phyloP scores from a whole-genome alignment of 2,888 invertebrate species.

The Cephalotes varians region DNA sequence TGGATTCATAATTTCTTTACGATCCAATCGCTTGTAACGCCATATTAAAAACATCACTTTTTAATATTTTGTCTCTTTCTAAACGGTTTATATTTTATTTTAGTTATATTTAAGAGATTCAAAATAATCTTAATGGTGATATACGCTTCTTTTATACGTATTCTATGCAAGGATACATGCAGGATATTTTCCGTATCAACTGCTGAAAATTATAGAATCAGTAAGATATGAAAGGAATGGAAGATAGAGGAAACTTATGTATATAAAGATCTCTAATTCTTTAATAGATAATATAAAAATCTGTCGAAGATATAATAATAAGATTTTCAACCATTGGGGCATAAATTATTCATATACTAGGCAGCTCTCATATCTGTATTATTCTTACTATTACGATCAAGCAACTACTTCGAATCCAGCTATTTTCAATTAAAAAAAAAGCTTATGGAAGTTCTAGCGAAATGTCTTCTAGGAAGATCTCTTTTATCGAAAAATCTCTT shows the following conservation, averaged over 20 bases:
- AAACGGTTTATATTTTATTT: not conserved
- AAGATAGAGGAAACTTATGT: slow-evolving; percentile 17
- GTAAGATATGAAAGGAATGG: slow-evolving; percentile 3
- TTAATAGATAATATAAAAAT: slow-evolving; percentile 38
- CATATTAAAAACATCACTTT: not conserved
- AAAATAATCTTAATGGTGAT: slow-evolving; percentile 11
- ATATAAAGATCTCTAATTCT: slow-evolving; percentile 5
- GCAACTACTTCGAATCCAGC: slow-evolving; percentile 33
- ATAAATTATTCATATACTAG: slow-evolving; percentile 23
- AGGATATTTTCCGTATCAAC: not conserved
- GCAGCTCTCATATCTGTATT: slow-evolving; percentile 23
- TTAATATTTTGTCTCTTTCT: not conserved
- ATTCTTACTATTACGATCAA: slow-evolving; percentile 31
- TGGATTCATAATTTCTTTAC: not conserved
- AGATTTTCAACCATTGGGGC: slow-evolving; percentile 21
- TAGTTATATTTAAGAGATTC: not conserved
- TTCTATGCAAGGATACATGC: not conserved
- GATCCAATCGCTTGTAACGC: not conserved
- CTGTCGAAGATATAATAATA: slow-evolving; percentile 13
- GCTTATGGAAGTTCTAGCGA: slow-evolving; percentile 34
- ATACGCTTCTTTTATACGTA: not conserved
- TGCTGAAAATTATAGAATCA: slow-evolving; percentile 18
- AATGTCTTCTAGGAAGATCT: slow-evolving; percentile 49
- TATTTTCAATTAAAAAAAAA: slow-evolving; percentile 38
- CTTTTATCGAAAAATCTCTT: slow-evolving; percentile 48